These are phyloP conservation scores for Patella pellucida DNA, from an alignment of 2,888 invertebrate genomes.

Conservation along the genomic window DNA sequence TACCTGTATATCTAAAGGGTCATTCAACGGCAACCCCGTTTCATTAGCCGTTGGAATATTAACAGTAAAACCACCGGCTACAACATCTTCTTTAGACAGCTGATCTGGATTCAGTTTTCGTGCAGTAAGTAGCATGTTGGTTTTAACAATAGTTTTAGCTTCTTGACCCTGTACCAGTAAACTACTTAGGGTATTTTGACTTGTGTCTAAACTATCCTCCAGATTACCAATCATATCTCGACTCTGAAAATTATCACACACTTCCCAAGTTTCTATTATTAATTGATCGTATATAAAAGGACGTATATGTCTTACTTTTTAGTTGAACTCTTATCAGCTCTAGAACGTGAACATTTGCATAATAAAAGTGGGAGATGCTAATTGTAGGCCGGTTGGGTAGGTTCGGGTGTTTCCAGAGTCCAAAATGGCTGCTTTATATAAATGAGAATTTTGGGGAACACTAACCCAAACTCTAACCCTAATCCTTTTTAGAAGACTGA, in stretches of 20 bases:
- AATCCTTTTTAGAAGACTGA: no score
- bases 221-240: not conserved
- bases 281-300: no score
- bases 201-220: not conserved
- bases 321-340: no score
- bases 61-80: slow-evolving; percentile 12
- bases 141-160: not conserved
- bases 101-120: slow-evolving; percentile 9
- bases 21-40: not conserved
- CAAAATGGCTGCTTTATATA: no score
- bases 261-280: no score
- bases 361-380: no score
- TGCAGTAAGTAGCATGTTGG: not conserved
- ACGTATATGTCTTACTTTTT: no score
- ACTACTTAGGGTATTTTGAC: slow-evolving; percentile 5
- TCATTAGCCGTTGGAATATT: not conserved
- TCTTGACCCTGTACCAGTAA: slow-evolving; percentile 7
- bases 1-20: not conserved
- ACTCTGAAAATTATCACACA: not conserved
- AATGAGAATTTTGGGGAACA: no score
- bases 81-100: not conserved
- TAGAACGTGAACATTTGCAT: no score
- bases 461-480: no score
- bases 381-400: no score
- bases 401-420: no score